A percentile compares a stretch with the other conserved stretches of the same genome.
These are phyloP conservation scores for Caenorhabditis sinica DNA, from an alignment of 2,888 invertebrate genomes.

Conservation along the genomic window DNA sequence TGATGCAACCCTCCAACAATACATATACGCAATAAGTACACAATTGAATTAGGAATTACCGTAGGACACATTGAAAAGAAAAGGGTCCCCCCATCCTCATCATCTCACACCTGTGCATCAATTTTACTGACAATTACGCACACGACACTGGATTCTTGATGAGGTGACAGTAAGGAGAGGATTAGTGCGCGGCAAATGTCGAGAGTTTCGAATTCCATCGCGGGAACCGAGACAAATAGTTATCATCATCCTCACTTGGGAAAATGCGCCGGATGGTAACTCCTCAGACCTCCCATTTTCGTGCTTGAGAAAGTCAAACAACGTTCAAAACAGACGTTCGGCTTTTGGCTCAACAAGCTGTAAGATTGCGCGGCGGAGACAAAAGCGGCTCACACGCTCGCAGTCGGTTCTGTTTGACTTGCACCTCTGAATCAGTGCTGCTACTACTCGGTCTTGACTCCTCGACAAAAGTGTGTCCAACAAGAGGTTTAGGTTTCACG, in stretches of 20 bases:
- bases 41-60: conserved; percentile 63
- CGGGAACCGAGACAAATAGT: conserved; percentile 20
- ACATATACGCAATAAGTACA: conserved; percentile 59
- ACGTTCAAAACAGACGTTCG: conserved; percentile 62
- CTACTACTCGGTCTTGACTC: conserved; percentile 11
- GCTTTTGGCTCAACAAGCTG: conserved; percentile 53
- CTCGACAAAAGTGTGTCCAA: conserved; percentile 62
- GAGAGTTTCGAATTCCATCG: conserved; percentile 25
- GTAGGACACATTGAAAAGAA: conserved; percentile 12
- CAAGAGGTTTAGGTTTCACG: conserved; percentile 66
- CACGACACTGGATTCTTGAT: conserved; percentile 36
- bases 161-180: conserved; percentile 55
- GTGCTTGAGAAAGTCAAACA: conserved; percentile 64
- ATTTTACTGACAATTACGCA: conserved; percentile 54
- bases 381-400: conserved; percentile 65
- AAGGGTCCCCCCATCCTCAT: conserved; percentile 53
- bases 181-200: conserved; percentile 29
- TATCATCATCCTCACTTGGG: conserved; percentile 55
- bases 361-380: conserved; percentile 58
- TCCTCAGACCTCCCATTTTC: conserved; percentile 1
- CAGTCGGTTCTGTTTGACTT: conserved; percentile 56
- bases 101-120: conserved; percentile 65
- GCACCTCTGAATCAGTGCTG: conserved; percentile 42
- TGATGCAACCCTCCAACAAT: conserved; percentile 55
- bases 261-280: conserved; percentile 31